These are phyloP conservation scores for Deilephila elpenor DNA, from an alignment of 2,888 invertebrate genomes.

Conservation along the genomic window DNA sequence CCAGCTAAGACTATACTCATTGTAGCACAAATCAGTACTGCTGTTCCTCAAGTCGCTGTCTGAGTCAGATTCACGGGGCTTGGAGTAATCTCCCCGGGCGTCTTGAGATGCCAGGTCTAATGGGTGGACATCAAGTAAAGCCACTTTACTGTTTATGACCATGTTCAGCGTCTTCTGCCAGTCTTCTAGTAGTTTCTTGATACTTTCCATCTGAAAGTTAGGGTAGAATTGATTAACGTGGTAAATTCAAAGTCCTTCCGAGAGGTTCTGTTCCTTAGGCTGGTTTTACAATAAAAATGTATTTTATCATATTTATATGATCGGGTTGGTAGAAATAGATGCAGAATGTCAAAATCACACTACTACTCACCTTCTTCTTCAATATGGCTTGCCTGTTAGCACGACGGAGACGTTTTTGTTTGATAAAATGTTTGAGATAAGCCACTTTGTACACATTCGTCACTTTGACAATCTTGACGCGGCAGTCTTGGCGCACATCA, in stretches of 20 bases:
- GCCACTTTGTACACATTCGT: conserved; percentile 78
- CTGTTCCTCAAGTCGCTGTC: conserved; percentile 63
- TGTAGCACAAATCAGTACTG: conserved; percentile 53
- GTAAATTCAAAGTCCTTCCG: too few species aligned
- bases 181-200: conserved; percentile 69
- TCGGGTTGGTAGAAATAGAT: too few species aligned
- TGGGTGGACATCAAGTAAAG: conserved; percentile 57
- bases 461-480: conserved; percentile 74
- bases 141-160: conserved; percentile 67
- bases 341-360: too few species aligned
- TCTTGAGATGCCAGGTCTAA: conserved; percentile 67
- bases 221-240: conserved; percentile 4
- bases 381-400: conserved; percentile 67
- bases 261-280: too few species aligned
- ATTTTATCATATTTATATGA: too few species aligned
- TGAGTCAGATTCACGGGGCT: conserved; percentile 61
- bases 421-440: conserved; percentile 73
- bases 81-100: conserved; percentile 72
- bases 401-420: conserved; percentile 68
- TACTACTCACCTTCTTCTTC: conserved; percentile 66
- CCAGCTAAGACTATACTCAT: conserved; percentile 65
- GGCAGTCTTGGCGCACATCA: conserved; percentile 63
- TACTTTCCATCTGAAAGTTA: conserved; percentile 66
- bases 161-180: conserved; percentile 73
- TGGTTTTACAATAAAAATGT: too few species aligned